These are phyloP conservation scores for Ardeotis arabs DNA, from an alignment of 2,113 vertebrate species.

Conservation along the genomic window DNA sequence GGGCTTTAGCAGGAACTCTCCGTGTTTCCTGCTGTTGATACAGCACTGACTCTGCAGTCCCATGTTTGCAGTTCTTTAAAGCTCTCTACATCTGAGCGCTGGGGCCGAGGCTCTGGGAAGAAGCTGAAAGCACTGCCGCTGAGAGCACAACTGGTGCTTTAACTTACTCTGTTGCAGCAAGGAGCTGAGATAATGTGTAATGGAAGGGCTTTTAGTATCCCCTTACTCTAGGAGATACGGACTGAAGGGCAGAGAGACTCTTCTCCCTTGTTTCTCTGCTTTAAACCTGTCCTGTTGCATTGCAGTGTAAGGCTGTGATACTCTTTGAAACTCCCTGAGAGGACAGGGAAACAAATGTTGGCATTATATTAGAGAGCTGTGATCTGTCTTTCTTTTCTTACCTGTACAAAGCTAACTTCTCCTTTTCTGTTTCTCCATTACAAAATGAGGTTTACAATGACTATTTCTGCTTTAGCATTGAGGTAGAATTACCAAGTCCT, in stretches of 20 bases:
- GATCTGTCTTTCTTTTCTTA: neutral
- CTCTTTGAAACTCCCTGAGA: neutral
- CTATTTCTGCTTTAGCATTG: neutral
- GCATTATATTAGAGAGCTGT: neutral
- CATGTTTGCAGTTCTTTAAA: neutral
- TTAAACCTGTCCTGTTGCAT: neutral
- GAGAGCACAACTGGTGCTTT: neutral
- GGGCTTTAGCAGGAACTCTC: conserved; percentile 27
- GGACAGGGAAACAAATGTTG: neutral
- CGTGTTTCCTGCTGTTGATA: neutral
- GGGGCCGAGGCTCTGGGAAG: neutral
- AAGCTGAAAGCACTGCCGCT: neutral
- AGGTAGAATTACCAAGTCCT: neutral
- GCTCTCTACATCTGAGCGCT: neutral
- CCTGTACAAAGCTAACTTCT: neutral
- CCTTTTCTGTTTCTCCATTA: neutral
- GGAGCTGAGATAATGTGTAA: neutral
- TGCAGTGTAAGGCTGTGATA: neutral
- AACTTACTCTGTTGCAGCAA: neutral
- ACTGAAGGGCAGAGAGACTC: neutral
- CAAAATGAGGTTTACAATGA: neutral
- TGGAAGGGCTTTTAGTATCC: conserved; percentile 11
- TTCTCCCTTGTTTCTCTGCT: neutral
- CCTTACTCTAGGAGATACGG: neutral
- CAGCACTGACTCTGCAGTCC: neutral